Conservation (phyloP, 2,888 invertebrate genomes). For the Eretmocerus hayati region DNA sequence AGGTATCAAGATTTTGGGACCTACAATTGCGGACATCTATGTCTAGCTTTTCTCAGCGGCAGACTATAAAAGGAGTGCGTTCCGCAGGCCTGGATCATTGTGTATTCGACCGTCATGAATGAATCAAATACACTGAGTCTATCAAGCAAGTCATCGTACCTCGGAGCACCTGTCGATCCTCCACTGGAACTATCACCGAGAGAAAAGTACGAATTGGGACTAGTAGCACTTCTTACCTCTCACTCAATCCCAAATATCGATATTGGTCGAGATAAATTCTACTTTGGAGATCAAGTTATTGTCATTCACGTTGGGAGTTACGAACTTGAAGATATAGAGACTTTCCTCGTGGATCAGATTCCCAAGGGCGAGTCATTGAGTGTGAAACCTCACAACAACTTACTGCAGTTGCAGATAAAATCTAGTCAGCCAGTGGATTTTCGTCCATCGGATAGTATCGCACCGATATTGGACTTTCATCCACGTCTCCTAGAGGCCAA, state of each 20-base stretch:
- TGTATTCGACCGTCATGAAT: too few relatives aligned
- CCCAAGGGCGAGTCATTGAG: neutral
- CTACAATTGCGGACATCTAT: too few relatives aligned
- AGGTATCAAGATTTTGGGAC: too few relatives aligned
- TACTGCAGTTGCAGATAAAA: neutral
- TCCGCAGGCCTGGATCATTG: too few relatives aligned
- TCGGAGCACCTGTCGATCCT: neutral
- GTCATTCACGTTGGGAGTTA: neutral
- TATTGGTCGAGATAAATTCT: neutral
- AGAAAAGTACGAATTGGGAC: neutral
- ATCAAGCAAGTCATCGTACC: neutral
- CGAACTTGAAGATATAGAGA: neutral
- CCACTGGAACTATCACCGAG: neutral
- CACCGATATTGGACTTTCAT: neutral
- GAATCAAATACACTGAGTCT: neutral
- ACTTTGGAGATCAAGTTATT: neutral
- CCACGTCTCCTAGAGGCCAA: neutral
- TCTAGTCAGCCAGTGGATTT: neutral
- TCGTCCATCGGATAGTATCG: neutral
- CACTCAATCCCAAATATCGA: neutral
- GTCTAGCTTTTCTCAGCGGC: too few relatives aligned
- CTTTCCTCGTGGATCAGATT: neutral
- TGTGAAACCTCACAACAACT: neutral
- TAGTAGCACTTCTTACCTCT: neutral
- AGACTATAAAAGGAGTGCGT: too few relatives aligned